Percentiles rank a stretch among this genome's conserved stretches.
phyloP scores from a whole-genome alignment of 2,888 invertebrate species.

The Apamea monoglypha region DNA sequence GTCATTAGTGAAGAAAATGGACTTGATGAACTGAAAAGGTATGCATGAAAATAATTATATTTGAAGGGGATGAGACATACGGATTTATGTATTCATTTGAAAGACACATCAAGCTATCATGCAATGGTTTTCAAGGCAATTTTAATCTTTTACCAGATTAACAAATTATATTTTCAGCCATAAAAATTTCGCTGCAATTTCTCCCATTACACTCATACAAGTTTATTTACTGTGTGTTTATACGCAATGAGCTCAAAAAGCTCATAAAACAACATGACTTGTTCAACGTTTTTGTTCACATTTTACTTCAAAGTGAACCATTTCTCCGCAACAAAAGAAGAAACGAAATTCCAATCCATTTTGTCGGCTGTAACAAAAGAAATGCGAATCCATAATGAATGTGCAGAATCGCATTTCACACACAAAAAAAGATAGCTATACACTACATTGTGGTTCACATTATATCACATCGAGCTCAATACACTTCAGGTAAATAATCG shows the following conservation, averaged over 20 bases:
- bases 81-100: conserved; percentile 8
- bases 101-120: not conserved
- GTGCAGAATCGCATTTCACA: conserved; percentile 85
- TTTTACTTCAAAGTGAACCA: conserved; percentile 52
- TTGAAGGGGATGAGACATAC: conserved; percentile 6
- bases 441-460: conserved; percentile 86
- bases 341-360: conserved; percentile 71
- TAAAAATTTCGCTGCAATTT: conserved; percentile 22
- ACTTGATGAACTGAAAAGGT: conserved; percentile 10
- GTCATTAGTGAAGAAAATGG: conserved; percentile 27
- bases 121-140: conserved; percentile 10
- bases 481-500: conserved; percentile 86
- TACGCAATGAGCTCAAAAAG: conserved; percentile 32
- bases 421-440: conserved; percentile 77
- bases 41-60: conserved; percentile 31
- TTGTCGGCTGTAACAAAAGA: conserved; percentile 81
- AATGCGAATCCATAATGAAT: conserved; percentile 77
- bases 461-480: conserved; percentile 82
- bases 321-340: conserved; percentile 65
- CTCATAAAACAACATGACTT: conserved; percentile 51
- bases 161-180: conserved; percentile 17
- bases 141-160: conserved; percentile 15
- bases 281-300: conserved; percentile 50
- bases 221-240: conserved; percentile 46
- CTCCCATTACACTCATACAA: conserved; percentile 16